A percentile compares a stretch with the other conserved stretches of the same genome.
phyloP scores from a whole-genome alignment of 2,797 vertebrate species.

The Chloroceryle amazona region DNA sequence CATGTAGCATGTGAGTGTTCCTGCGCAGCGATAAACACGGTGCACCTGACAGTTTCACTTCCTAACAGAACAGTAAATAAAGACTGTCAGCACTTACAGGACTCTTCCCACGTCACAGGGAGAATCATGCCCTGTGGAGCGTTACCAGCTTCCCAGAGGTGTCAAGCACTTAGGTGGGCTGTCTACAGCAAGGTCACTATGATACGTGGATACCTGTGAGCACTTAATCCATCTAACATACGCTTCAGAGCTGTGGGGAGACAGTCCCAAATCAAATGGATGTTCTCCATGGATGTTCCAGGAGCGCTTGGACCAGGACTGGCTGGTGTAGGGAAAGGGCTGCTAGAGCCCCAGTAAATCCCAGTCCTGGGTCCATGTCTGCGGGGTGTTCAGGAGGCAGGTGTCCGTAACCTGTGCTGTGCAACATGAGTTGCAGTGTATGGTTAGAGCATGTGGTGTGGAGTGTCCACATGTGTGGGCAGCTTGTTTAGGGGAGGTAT shows the following conservation, averaged over 20 bases:
- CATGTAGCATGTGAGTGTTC: rapidly evolving
- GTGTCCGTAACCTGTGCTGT: rapidly evolving
- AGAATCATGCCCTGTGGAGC: background rate
- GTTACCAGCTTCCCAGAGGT: background rate
- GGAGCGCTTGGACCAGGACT: rapidly evolving
- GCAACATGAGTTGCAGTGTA: rapidly evolving
- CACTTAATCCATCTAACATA: rapidly evolving
- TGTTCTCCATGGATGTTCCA: background rate
- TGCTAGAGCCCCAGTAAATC: background rate
- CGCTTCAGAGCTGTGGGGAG: background rate
- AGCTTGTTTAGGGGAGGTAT: background rate
- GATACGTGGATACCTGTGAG: background rate
- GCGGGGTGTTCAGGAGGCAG: background rate
- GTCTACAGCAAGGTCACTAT: background rate
- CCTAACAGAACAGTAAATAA: background rate
- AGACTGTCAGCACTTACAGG: background rate
- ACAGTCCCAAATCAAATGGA: background rate
- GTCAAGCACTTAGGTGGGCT: background rate
- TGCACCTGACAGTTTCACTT: background rate
- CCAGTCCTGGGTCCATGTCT: background rate
- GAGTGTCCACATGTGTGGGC: background rate
- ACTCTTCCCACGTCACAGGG: background rate
- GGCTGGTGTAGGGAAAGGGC: background rate
- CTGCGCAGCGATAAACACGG: rapidly evolving
- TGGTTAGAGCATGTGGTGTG: background rate